A percentile compares a stretch with the other conserved stretches of the same genome.
Conservation (phyloP, 2,888 invertebrate genomes). For the Melolontha melolontha region DNA sequence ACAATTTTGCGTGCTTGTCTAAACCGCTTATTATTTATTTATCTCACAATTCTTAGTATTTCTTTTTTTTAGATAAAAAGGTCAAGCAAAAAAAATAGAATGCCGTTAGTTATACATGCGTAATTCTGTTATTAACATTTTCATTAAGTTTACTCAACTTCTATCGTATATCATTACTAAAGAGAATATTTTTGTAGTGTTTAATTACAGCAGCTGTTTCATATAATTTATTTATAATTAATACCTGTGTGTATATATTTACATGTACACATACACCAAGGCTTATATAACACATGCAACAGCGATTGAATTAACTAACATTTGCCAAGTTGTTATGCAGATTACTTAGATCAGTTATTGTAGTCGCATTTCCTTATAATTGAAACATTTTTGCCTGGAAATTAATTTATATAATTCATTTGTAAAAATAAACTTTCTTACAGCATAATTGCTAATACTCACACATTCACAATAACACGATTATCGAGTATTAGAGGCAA, state of each 20-base stretch:
- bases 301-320: not conserved
- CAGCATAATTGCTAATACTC: not conserved
- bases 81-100: conserved; percentile 13
- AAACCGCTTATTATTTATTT: no score
- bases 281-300: conserved; percentile 1
- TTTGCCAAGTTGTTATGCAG: conserved; percentile 9
- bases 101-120: conserved; percentile 14
- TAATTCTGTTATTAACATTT: conserved; percentile 27
- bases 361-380: conserved; percentile 3
- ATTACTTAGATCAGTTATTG: not conserved
- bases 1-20: no score
- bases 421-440: not conserved
- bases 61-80: conserved; percentile 4
- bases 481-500: not conserved
- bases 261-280: not conserved
- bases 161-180: not conserved
- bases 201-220: conserved; percentile 27
- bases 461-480: not conserved
- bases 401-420: not conserved
- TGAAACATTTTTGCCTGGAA: not conserved
- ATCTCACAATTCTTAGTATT: no score
- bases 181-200: conserved; percentile 19
- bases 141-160: conserved; percentile 10
- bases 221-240: conserved; percentile 32
- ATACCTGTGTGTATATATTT: conserved; percentile 6